These are phyloP conservation scores for Platycnemis pennipes DNA, from an alignment of 2,888 invertebrate species.

Conservation along the genomic window DNA sequence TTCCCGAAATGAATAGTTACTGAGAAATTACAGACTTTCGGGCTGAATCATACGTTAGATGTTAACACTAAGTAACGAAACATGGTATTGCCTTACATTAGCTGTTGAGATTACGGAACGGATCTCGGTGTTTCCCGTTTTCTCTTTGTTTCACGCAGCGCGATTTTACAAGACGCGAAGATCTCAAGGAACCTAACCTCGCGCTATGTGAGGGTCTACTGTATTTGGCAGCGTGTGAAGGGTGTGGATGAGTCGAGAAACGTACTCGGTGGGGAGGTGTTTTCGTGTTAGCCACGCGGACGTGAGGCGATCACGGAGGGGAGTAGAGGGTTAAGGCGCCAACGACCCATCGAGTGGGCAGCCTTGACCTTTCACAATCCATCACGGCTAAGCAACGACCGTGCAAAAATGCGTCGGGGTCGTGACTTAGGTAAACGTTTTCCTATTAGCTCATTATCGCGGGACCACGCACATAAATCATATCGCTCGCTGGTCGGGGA, in stretches of 20 bases:
- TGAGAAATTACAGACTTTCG: too few species aligned
- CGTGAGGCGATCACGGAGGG: neutral
- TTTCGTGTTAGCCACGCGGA: neutral
- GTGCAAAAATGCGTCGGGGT: constrained; percentile 31
- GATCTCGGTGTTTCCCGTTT: too few species aligned
- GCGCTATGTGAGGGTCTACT: neutral
- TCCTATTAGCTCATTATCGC: neutral
- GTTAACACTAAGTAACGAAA: too few species aligned
- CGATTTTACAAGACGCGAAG: too few species aligned
- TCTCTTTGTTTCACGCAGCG: too few species aligned
- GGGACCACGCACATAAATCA: neutral
- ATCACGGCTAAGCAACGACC: neutral
- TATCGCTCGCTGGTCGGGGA: neutral
- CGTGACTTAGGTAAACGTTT: neutral
- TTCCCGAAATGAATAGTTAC: too few species aligned
- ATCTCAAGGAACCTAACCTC: too few species aligned
- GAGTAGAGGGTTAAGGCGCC: neutral
- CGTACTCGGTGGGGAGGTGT: neutral
- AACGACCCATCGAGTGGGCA: constrained; percentile 26
- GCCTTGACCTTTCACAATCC: constrained; percentile 10
- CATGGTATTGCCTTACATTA: too few species aligned
- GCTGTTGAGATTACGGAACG: too few species aligned
- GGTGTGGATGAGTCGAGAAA: neutral
- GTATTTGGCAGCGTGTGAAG: neutral
- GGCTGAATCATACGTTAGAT: too few species aligned